Evolutionary conservation across 2,797 vertebrate genomes (phyloP).

Genomic region (Oreochromis grahami): DNA sequence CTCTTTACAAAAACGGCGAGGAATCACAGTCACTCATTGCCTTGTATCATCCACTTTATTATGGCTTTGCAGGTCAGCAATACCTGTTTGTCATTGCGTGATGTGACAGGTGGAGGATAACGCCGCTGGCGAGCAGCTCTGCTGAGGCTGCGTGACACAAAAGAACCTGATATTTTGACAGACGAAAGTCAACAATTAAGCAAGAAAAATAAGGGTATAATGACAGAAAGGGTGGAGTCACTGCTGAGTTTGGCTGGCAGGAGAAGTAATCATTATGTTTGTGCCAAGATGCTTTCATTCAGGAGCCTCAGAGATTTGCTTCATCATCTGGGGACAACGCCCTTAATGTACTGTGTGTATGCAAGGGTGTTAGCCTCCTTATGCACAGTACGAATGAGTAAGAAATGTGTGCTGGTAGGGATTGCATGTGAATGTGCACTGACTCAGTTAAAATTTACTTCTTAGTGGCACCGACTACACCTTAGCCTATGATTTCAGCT

Average conservation of each 20-base stretch:
- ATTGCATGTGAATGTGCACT: neutral
- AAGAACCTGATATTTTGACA: neutral
- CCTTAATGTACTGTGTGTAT: slow-evolving; percentile 4
- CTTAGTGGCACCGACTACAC: neutral
- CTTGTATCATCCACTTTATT: neutral
- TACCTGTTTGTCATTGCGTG: slow-evolving; percentile 6
- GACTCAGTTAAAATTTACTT: neutral
- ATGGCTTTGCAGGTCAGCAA: neutral
- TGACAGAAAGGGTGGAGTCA: slow-evolving; percentile 40
- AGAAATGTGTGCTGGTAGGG: neutral
- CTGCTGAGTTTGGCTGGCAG: slow-evolving; percentile 12
- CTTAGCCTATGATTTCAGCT: neutral
- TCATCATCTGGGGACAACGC: slow-evolving; percentile 41
- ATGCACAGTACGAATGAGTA: neutral
- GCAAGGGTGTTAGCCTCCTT: neutral
- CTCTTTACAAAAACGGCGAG: neutral
- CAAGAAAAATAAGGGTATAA: slow-evolving; percentile 8
- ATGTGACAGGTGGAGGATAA: slow-evolving; percentile 17
- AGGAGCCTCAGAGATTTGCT: slow-evolving; percentile 24
- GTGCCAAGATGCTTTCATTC: slow-evolving; percentile 53
- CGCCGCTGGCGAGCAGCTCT: neutral
- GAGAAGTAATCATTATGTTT: slow-evolving; percentile 58
- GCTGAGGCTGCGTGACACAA: slow-evolving; percentile 3
- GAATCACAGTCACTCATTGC: slow-evolving; percentile 48
- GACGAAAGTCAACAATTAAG: neutral